Percentiles rank a stretch among this genome's conserved stretches.
phyloP scores from a whole-genome alignment of 2,888 invertebrate genomes.

The Lasius fuliginosus region DNA sequence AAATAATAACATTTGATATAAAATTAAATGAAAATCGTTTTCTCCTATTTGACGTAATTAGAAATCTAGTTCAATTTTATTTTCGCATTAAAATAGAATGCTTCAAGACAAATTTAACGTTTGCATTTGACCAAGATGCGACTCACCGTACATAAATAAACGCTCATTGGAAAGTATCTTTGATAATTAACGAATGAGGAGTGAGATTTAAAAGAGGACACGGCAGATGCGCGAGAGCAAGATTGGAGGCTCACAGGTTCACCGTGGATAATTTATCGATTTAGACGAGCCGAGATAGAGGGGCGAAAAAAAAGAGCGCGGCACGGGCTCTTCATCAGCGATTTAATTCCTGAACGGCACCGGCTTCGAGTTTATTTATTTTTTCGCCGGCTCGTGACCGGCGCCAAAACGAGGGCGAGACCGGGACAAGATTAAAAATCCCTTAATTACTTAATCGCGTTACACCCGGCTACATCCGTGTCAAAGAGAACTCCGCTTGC shows the following conservation, averaged over 20 bases:
- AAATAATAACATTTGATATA: neutral
- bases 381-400: constrained; percentile 81
- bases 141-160: neutral
- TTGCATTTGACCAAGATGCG: neutral
- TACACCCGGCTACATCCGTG: constrained; percentile 79
- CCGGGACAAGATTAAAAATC: constrained; percentile 83
- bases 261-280: constrained; percentile 78
- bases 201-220: constrained; percentile 27
- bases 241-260: constrained; percentile 53
- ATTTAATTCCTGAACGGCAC: constrained; percentile 82
- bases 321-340: constrained; percentile 82
- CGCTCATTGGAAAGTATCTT: neutral
- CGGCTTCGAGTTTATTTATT: constrained; percentile 83
- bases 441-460: constrained; percentile 85
- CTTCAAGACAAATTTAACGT: constrained; percentile 1
- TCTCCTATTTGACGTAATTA: neutral
- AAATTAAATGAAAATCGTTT: neutral
- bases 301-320: constrained; percentile 54
- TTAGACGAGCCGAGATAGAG: constrained; percentile 69
- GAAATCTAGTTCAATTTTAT: neutral
- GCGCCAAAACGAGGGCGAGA: constrained; percentile 76
- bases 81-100: neutral
- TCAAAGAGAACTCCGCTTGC: constrained; percentile 78
- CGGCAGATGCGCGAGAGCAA: constrained; percentile 25
- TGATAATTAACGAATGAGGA: constrained; percentile 41